Base-by-base conservation (phyloP, 2,113 vertebrate genomes). In the Oryzias woworae region DNA sequence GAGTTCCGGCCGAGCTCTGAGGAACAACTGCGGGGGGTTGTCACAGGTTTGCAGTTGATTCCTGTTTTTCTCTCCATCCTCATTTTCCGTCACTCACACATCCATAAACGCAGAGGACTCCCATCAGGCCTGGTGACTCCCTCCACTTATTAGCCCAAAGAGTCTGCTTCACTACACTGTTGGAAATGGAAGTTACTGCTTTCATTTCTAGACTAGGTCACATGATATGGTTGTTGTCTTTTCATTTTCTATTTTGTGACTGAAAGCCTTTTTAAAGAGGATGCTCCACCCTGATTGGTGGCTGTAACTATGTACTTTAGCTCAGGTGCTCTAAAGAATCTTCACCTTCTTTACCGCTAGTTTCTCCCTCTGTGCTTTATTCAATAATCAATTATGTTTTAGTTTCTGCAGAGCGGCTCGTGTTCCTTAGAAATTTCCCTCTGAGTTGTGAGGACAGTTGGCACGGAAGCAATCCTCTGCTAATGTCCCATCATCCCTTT, bases 1-100 rank as follows among this genome's bases (percentile, higher is more conserved):
- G 6, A 50, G 20, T 22, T 57, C 26, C 10, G 4, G 52, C 47
- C 14, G 2, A 49, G 70, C 36, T 67, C 22, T 20, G 70, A 53
- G 48, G 47, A 56, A n/a, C 18, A 10, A 43, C 24, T 14, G 18
- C 18, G 47, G 4, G 43, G 44, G 6, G 23, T 13, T 36, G 10
- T 36, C 36, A 36, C 28, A 23, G 22, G 15, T 62, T 63, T 41
- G 60, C 22, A 54, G 58, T 66, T 71, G 63, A 45, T 31, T 51
- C 43, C 0, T 56, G 10, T 58, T 20, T 55, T 36, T 50, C 28
- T 5, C 24, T 49, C 43, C 5, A 53, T 44, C 23, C 36, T 43
- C 57, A 66, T n/a, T 45, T 17, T 17, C 44, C 44, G 43, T 45
- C 15, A 45, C 44, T 45, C 15, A 45, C 17, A 18, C 47, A 48